phyloP scores from a whole-genome alignment of 2,797 vertebrate genomes.

The Jordanella pulchra region DNA sequence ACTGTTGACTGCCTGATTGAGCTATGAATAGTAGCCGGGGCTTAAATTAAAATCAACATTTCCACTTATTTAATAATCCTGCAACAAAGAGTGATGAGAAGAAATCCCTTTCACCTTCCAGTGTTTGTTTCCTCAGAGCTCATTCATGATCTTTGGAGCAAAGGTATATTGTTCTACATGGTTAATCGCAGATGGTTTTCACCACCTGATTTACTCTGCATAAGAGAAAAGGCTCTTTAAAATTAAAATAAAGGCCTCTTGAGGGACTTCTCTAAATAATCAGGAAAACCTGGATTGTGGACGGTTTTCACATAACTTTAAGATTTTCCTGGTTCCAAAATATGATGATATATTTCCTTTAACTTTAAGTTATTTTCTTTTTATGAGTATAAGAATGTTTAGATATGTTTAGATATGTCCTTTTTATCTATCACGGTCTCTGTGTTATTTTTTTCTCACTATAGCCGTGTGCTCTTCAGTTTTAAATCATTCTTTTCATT shows the following conservation, averaged over 20 bases:
- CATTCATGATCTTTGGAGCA: neutral
- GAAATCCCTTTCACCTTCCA: neutral
- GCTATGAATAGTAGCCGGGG: no score
- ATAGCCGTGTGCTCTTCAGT: slow-evolving; percentile 36
- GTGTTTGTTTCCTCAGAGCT: neutral
- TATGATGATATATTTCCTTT: slow-evolving; percentile 1
- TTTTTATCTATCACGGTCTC: slow-evolving; percentile 51
- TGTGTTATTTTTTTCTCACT: slow-evolving; percentile 49
- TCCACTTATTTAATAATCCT: no score
- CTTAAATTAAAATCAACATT: no score
- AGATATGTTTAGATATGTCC: neutral
- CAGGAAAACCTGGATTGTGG: neutral
- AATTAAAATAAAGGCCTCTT: neutral
- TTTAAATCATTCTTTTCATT: slow-evolving; percentile 27
- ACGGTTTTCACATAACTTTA: neutral
- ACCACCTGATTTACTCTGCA: neutral
- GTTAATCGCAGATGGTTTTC: neutral
- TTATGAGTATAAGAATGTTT: slow-evolving; percentile 4
- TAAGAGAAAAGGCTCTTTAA: neutral
- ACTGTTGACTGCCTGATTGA: no score
- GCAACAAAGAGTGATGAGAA: neutral
- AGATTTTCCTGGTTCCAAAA: neutral
- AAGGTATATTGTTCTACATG: neutral
- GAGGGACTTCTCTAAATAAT: neutral
- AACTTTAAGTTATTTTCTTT: slow-evolving; percentile 5